Evolutionary conservation across 2,113 vertebrate genomes (phyloP).

Genomic region (Ondatra zibethicus): DNA sequence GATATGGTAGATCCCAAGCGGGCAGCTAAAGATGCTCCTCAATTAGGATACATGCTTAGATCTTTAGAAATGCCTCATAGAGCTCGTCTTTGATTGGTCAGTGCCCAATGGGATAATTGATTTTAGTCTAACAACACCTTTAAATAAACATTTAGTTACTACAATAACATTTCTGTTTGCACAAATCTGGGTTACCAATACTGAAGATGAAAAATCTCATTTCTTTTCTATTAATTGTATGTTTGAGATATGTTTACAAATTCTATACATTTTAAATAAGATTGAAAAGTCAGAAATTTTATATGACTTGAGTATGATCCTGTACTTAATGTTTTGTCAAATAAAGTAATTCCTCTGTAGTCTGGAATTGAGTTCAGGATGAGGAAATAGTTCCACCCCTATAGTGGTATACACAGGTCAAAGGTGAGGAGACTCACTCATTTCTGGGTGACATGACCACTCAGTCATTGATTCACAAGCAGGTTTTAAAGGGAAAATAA

Average conservation of each 20-base stretch:
- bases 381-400: not conserved
- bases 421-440: not conserved
- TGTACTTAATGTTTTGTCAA: constrained; percentile 2
- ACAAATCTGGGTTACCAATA: not conserved
- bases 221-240: not conserved
- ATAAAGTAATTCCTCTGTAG: constrained; percentile 55
- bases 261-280: not conserved
- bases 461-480: not conserved
- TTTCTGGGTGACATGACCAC: not conserved
- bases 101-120: not conserved
- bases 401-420: not conserved
- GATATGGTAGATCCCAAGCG: not conserved
- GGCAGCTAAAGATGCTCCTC: not conserved
- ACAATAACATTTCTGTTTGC: not conserved
- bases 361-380: not conserved
- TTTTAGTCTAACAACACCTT: not conserved
- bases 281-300: constrained; percentile 26
- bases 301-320: not conserved
- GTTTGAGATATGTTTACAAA: constrained; percentile 5
- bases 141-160: not conserved
- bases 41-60: not conserved
- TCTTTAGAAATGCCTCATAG: not conserved
- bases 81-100: not conserved
- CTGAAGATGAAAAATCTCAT: not conserved
- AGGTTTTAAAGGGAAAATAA: not conserved